These are phyloP conservation scores for Byasa hedistus DNA, from an alignment of 2,888 invertebrate species.

Conservation along the genomic window DNA sequence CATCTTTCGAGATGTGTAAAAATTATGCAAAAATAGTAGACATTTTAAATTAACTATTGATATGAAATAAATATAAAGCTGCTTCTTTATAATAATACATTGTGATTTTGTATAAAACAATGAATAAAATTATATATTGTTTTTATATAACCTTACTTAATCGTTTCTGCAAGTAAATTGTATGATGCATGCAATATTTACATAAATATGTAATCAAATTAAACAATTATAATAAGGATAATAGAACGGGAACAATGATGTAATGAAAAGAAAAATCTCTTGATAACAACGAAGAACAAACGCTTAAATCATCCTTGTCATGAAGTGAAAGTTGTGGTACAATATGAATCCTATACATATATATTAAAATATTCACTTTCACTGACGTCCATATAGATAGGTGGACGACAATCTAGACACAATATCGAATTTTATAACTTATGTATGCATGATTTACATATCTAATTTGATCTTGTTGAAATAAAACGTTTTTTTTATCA, in stretches of 20 bases:
- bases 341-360: constrained; percentile 25
- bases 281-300: constrained; percentile 3
- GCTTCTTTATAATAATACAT: too few relatives aligned
- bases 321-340: constrained; percentile 22
- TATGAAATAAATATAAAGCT: too few relatives aligned
- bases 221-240: too few relatives aligned
- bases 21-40: not conserved
- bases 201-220: too few relatives aligned
- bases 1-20: not conserved
- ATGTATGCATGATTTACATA: constrained; percentile 7
- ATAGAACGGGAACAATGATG: not conserved
- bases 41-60: not conserved
- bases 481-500: too few relatives aligned
- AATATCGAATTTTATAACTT: constrained; percentile 2
- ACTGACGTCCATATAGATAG: constrained; percentile 17
- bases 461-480: not conserved
- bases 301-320: constrained; percentile 9
- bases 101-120: too few relatives aligned
- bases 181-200: too few relatives aligned
- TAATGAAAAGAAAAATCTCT: not conserved
- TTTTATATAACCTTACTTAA: too few relatives aligned
- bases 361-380: constrained; percentile 27
- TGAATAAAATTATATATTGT: too few relatives aligned
- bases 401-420: constrained; percentile 4
- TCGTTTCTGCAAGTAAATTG: too few relatives aligned